These are phyloP conservation scores for Menura novaehollandiae DNA, from an alignment of 2,113 vertebrate species.

Conservation along the genomic window DNA sequence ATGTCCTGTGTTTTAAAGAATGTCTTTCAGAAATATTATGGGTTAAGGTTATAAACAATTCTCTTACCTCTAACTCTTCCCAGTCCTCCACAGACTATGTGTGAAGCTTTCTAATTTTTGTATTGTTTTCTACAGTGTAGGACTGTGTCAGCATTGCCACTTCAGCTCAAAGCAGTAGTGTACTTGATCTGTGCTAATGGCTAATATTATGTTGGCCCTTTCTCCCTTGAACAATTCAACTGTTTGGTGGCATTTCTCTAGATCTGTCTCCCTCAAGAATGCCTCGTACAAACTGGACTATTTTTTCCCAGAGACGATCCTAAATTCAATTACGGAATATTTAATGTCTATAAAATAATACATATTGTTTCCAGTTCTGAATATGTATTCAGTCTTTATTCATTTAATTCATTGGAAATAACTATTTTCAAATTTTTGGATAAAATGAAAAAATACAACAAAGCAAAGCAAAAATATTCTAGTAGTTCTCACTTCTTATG, in stretches of 20 bases:
- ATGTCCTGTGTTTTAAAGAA: neutral
- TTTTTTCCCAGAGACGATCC: neutral
- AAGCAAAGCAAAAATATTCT: neutral
- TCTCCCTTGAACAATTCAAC: neutral
- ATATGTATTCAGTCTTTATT: neutral
- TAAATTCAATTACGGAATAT: neutral
- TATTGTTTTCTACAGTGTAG: neutral
- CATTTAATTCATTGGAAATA: no score
- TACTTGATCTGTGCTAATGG: neutral
- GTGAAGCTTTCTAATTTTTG: neutral
- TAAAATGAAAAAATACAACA: neutral
- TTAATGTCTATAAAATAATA: neutral
- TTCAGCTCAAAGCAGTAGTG: neutral
- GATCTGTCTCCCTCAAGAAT: neutral
- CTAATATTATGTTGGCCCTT: neutral
- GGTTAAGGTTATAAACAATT: neutral
- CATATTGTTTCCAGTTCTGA: neutral
- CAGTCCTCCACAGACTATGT: no score
- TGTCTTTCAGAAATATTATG: neutral
- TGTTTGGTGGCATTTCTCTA: neutral
- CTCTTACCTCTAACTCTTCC: neutral
- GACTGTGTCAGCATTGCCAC: neutral
- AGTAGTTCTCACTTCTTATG: neutral
- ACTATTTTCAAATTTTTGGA: neutral
- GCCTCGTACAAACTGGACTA: neutral